phyloP scores from a whole-genome alignment of 2,797 vertebrate genomes.

The Parambassis ranga region DNA sequence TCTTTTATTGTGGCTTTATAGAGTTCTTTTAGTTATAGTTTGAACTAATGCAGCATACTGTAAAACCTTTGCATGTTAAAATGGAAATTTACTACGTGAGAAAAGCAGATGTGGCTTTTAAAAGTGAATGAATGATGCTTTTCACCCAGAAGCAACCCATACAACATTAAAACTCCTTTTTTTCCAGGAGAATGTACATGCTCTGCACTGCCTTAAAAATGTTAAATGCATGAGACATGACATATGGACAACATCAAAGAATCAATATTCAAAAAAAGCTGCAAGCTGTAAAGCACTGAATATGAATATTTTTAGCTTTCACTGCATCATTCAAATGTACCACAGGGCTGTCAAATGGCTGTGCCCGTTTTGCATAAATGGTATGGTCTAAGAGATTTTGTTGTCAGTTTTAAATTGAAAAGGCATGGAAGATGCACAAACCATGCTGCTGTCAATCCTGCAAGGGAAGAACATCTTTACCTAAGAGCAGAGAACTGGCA shows the following conservation, averaged over 20 bases:
- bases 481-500: neutral
- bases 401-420: conserved; percentile 36
- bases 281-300: conserved; percentile 19
- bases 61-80: neutral
- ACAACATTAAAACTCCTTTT: conserved; percentile 37
- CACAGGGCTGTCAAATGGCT: conserved; percentile 1
- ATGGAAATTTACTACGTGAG: neutral
- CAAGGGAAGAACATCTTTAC: conserved; percentile 14
- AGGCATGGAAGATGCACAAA: conserved; percentile 47
- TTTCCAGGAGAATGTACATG: conserved; percentile 13
- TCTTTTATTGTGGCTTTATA: neutral
- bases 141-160: conserved; percentile 25
- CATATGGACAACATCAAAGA: conserved; percentile 50
- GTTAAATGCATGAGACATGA: conserved; percentile 56
- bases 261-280: conserved; percentile 59
- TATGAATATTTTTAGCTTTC: conserved; percentile 56
- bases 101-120: conserved; percentile 9
- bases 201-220: conserved; percentile 32
- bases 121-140: neutral
- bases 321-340: conserved; percentile 38
- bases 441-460: conserved; percentile 56
- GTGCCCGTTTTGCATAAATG: neutral
- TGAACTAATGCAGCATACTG: neutral
- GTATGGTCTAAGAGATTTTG: conserved; percentile 7
- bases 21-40: neutral